These are phyloP conservation scores for Thunnus albacares DNA, from an alignment of 2,797 vertebrate species.

Conservation along the genomic window DNA sequence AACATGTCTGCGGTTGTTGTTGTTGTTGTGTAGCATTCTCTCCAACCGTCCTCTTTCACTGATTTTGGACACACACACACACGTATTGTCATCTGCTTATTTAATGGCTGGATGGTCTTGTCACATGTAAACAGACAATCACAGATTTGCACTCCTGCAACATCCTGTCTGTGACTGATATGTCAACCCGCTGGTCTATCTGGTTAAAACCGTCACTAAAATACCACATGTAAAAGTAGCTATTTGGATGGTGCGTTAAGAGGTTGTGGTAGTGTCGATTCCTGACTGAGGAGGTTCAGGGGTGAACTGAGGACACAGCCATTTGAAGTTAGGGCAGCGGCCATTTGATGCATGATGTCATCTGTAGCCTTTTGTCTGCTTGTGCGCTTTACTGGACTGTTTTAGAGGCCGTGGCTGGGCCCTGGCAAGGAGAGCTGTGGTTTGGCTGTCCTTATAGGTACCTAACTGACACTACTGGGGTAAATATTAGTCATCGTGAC, in stretches of 20 bases:
- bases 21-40: constrained; percentile 4
- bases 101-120: neutral
- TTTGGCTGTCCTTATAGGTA: constrained; percentile 77
- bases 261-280: constrained; percentile 11
- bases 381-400: constrained; percentile 54
- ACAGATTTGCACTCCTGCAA: constrained; percentile 9
- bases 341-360: constrained; percentile 68
- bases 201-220: neutral
- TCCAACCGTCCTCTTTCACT: neutral
- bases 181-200: neutral
- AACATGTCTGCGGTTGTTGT: constrained; percentile 2
- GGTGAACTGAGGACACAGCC: constrained; percentile 68
- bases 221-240: constrained; percentile 18
- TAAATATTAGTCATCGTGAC: constrained; percentile 76
- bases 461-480: constrained; percentile 70
- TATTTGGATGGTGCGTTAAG: constrained; percentile 2
- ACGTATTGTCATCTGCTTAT: neutral
- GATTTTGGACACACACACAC: neutral
- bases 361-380: constrained; percentile 52
- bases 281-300: constrained; percentile 14
- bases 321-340: constrained; percentile 51
- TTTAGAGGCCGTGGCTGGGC: constrained; percentile 65
- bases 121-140: neutral
- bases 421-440: constrained; percentile 72
- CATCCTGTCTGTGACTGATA: neutral